Conservation (phyloP, 2,113 vertebrate genomes). For the Plecotus auritus region DNA sequence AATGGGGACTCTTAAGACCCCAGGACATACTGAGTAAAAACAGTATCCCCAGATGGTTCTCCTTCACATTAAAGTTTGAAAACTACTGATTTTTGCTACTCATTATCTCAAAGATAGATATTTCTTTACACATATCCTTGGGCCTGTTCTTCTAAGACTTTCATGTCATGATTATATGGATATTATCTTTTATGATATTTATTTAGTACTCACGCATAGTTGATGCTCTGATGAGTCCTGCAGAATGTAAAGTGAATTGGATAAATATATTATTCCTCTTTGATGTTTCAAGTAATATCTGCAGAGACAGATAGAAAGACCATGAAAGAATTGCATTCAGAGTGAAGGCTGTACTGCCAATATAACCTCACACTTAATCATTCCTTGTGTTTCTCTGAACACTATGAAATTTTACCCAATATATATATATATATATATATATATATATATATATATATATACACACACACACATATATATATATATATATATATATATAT, state of each 20-base stretch:
- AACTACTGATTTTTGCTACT: neutral
- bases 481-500: too few relatives aligned
- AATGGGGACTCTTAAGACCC: neutral
- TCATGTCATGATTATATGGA: neutral
- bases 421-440: too few relatives aligned
- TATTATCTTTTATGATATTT: neutral
- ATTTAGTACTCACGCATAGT: neutral
- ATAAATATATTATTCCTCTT: neutral
- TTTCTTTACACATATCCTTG: neutral
- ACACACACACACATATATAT: too few relatives aligned
- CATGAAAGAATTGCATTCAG: neutral
- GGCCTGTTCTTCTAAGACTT: neutral
- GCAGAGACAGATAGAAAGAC: neutral
- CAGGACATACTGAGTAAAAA: neutral
- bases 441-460: too few relatives aligned
- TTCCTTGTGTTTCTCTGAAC: neutral
- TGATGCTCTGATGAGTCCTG: neutral
- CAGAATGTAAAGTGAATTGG: neutral
- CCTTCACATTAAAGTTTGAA: neutral
- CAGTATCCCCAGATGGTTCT: neutral
- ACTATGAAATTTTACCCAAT: neutral
- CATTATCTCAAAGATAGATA: neutral
- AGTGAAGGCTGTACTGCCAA: neutral
- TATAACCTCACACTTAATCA: neutral
- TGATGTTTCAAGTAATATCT: neutral